A percentile compares a stretch with the other conserved stretches of the same genome.
These are phyloP conservation scores for Eclectus roratus DNA, from an alignment of 2,113 vertebrate species.

Conservation along the genomic window DNA sequence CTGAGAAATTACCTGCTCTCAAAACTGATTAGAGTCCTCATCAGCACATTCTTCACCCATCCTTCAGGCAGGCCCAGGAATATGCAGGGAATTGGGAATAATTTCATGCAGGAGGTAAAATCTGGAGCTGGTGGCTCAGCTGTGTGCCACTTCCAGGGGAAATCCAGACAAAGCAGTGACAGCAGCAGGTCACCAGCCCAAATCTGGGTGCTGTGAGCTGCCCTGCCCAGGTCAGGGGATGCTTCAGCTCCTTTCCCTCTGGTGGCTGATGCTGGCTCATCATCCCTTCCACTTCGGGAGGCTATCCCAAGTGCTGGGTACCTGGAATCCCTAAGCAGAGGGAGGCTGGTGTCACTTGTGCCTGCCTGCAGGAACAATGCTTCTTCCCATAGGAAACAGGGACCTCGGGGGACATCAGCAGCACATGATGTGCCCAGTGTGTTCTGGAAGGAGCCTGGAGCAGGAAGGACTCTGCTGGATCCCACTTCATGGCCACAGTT, in stretches of 20 bases:
- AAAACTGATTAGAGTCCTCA: conserved; percentile 62
- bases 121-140: not conserved
- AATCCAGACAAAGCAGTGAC: not conserved
- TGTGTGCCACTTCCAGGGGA: not conserved
- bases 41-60: conserved; percentile 43
- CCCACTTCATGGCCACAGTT: not conserved
- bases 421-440: accelerated
- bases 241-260: not conserved
- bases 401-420: accelerated
- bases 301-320: not conserved
- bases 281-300: not conserved
- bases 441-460: not conserved
- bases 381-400: not conserved
- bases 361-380: not conserved
- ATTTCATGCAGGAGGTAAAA: conserved; percentile 15
- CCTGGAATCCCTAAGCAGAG: not conserved
- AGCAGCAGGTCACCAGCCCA: not conserved
- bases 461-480: not conserved
- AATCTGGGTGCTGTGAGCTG: not conserved
- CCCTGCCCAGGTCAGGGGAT: not conserved
- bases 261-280: accelerated
- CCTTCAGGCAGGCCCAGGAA: conserved; percentile 4
- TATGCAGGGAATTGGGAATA: not conserved
- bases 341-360: not conserved
- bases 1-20: conserved; percentile 67